Percentiles rank a stretch among this genome's conserved stretches.
These are phyloP conservation scores for Lanius ludovicianus DNA, from an alignment of 2,113 vertebrate species.

Conservation along the genomic window DNA sequence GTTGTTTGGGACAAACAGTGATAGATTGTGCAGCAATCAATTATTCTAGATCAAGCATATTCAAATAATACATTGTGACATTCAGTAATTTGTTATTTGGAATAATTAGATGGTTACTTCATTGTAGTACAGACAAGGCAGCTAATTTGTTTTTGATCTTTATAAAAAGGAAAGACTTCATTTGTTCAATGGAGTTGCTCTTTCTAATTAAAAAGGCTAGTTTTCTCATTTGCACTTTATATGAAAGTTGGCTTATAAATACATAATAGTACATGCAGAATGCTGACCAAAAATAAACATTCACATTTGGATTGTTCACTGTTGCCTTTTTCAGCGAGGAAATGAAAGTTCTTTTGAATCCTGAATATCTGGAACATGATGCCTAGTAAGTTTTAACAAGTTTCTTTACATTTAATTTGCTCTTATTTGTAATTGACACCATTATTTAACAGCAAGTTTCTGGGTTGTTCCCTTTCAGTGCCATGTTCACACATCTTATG, in stretches of 20 bases:
- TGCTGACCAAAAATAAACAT: slow-evolving; percentile 49
- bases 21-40: slow-evolving; percentile 66
- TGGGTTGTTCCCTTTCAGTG: slow-evolving; percentile 68
- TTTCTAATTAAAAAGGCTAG: slow-evolving; percentile 70
- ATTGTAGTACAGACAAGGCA: slow-evolving; percentile 65
- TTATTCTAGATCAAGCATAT: slow-evolving; percentile 72
- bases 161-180: slow-evolving; percentile 69
- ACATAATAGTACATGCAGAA: slow-evolving; percentile 38
- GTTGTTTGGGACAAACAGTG: slow-evolving; percentile 58
- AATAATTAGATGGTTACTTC: slow-evolving; percentile 75
- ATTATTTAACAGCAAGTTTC: slow-evolving; percentile 22
- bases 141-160: slow-evolving; percentile 73
- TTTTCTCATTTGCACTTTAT: slow-evolving; percentile 68
- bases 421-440: neutral
- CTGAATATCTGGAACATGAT: slow-evolving; percentile 93
- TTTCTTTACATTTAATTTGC: slow-evolving; percentile 34
- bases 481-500: slow-evolving; percentile 83
- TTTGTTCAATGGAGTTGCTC: slow-evolving; percentile 68
- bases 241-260: slow-evolving; percentile 62
- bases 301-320: slow-evolving; percentile 60
- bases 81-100: slow-evolving; percentile 72
- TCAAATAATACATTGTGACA: slow-evolving; percentile 68
- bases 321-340: slow-evolving; percentile 85
- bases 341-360: slow-evolving; percentile 92
- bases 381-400: slow-evolving; percentile 89